Evolutionary conservation across 2,888 invertebrate genomes (phyloP), one percentile per base, ranked within the genome.

Genomic region (Platerodrilus igneus): DNA sequence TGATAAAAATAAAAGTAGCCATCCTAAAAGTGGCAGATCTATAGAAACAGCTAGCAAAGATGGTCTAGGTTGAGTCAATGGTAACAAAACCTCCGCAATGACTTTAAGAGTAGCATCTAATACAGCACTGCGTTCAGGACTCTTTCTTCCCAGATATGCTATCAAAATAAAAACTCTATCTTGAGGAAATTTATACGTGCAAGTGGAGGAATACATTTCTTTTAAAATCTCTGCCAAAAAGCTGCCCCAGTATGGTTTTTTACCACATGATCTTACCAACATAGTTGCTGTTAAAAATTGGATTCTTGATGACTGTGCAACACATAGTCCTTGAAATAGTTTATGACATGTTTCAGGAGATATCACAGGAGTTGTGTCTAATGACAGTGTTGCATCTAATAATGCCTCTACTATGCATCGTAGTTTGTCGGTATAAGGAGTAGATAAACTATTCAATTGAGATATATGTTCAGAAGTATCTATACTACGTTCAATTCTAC

Each of bases 81-180:
- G 67, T 23, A 79, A 73, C 49, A 85, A 62, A 10, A 78, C 66
- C 52, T 73, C 72, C 20, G 77, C 75, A 19, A 80, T 65, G 0
- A 78, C 76, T 44, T 72, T 77, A 56, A 80, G 67, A 45, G 79
- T 77, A 2, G 80, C 75, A 63, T 77, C 74, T 51, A 83, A 71
- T n/a, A 79, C 76, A 53, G 75, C 74, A 53, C 77, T 77, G 52
- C 77, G 78, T 41, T 79, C 77, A 3, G 71, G 71, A 44, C 84
- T 86, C 62, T 87, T 86, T 56, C 91, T 85, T 37, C 87, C 87
- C 71, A 94, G 76, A 68, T 88, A 91, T 48, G 89, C 85, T 47
- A 93, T 70, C 42, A 93, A 71, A 50, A 92, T 83, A 59, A 94
- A 88, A 44, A 92, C 86, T 58, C 91, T 81, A 68, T 93, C 91